These are phyloP conservation scores for Pristionchus fissidentatus DNA, from an alignment of 2,888 invertebrate species.

Conservation along the genomic window DNA sequence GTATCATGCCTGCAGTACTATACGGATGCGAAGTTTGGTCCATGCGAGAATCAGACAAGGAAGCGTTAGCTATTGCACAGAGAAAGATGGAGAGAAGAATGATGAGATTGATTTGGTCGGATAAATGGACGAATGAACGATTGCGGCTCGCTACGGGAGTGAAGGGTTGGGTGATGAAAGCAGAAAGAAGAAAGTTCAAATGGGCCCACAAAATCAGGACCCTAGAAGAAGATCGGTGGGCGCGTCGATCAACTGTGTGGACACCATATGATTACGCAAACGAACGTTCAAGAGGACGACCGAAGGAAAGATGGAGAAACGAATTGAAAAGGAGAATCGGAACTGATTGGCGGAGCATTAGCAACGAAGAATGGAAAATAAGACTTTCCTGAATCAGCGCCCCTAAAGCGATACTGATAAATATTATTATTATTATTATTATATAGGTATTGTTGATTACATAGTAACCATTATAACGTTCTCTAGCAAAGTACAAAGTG, in stretches of 20 bases:
- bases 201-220: conserved; percentile 11
- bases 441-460: too few species aligned
- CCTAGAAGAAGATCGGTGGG: neutral
- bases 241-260: neutral
- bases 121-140: conserved; percentile 7
- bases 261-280: neutral
- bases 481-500: too few species aligned
- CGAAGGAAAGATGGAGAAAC: neutral
- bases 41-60: conserved; percentile 5
- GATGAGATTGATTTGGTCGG: neutral
- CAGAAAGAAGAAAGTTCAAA: neutral
- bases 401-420: conserved; percentile 19
- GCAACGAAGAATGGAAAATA: conserved; percentile 5
- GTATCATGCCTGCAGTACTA: conserved; percentile 1
- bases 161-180: neutral
- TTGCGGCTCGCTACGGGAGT: neutral
- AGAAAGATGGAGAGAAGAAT: conserved; percentile 23
- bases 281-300: neutral
- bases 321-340: neutral
- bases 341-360: neutral
- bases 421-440: too few species aligned
- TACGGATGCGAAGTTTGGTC: conserved; percentile 16
- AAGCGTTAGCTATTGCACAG: neutral
- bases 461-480: too few species aligned
- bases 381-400: conserved; percentile 4